These are phyloP conservation scores for Microctenopoma lineatum DNA, from an alignment of 2,797 vertebrate species.

Conservation along the genomic window DNA sequence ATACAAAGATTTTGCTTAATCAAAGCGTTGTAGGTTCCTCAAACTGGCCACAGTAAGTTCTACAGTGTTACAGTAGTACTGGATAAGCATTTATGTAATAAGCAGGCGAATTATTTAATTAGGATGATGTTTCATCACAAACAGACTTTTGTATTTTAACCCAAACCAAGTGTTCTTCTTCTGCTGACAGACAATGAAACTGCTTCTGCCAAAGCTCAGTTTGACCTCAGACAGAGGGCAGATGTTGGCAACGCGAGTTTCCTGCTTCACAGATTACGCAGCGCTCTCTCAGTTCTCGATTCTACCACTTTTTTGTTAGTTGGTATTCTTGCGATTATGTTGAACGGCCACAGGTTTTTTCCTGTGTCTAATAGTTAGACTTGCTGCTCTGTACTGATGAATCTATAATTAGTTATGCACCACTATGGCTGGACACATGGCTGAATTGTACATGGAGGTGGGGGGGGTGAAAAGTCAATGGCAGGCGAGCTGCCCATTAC, in stretches of 20 bases:
- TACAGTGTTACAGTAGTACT: no score
- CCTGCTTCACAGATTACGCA: conserved; percentile 29
- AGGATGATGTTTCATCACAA: no score
- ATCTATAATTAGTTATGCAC: conserved; percentile 66
- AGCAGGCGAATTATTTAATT: no score
- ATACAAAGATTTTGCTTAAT: no score
- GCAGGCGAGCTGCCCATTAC: conserved; percentile 64
- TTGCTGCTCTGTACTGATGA: conserved; percentile 57
- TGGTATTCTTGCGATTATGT: conserved; percentile 67
- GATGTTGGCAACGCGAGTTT: background rate
- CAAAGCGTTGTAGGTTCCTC: no score
- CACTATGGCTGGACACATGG: conserved; percentile 22
- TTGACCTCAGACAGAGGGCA: no score
- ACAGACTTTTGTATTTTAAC: no score
- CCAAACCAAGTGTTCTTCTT: no score
- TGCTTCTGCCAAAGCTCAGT: no score
- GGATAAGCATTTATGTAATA: no score
- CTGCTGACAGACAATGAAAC: no score
- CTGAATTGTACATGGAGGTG: conserved; percentile 3
- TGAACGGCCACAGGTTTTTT: conserved; percentile 64
- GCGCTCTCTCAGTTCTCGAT: conserved; percentile 4
- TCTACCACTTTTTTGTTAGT: conserved; percentile 53
- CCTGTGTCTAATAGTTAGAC: conserved; percentile 44
- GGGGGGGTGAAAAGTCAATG: conserved; percentile 50
- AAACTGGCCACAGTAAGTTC: no score